Percentiles rank a stretch among this genome's conserved stretches.
These are phyloP conservation scores for Harpagifer antarcticus DNA, from an alignment of 2,797 vertebrate genomes.

Conservation along the genomic window DNA sequence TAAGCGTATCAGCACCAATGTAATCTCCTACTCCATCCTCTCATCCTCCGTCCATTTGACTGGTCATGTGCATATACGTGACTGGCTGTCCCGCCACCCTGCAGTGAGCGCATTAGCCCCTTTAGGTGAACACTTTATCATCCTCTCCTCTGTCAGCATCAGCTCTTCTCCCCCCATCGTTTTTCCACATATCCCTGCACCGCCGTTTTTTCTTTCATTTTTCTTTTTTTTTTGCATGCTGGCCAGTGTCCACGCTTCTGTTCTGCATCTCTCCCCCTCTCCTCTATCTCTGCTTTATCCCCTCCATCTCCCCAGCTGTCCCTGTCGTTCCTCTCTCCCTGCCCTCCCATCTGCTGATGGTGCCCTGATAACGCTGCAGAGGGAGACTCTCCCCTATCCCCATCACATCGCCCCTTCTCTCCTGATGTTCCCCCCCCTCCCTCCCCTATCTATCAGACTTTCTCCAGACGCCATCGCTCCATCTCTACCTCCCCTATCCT, in stretches of 20 bases:
- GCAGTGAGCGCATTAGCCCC: conserved; percentile 45
- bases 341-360: conserved; percentile 82
- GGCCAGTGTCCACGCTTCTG: conserved; percentile 60
- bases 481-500: conserved; percentile 15
- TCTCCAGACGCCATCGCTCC: conserved; percentile 23
- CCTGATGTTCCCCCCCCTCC: conserved; percentile 49
- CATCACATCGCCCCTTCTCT: conserved; percentile 38
- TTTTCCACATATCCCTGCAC: conserved; percentile 50
- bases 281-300: conserved; percentile 66
- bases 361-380: conserved; percentile 74
- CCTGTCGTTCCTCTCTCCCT: conserved; percentile 67
- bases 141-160: conserved; percentile 61
- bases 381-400: conserved; percentile 38
- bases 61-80: conserved; percentile 46
- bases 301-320: conserved; percentile 76
- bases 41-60: conserved; percentile 47
- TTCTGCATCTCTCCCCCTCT: conserved; percentile 48
- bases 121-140: conserved; percentile 71
- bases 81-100: conserved; percentile 36
- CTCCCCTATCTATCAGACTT: conserved; percentile 59
- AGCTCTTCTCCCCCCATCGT: conserved; percentile 52
- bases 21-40: conserved; percentile 17
- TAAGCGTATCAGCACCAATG: conserved; percentile 10
- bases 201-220: conserved; percentile 43
- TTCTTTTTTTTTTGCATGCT: conserved; percentile 48